Percentiles rank a stretch among this genome's conserved stretches.
Evolutionary conservation across 1,140 invertebrate species (phyloP).

Genomic region (Eriocheir sinensis): DNA sequence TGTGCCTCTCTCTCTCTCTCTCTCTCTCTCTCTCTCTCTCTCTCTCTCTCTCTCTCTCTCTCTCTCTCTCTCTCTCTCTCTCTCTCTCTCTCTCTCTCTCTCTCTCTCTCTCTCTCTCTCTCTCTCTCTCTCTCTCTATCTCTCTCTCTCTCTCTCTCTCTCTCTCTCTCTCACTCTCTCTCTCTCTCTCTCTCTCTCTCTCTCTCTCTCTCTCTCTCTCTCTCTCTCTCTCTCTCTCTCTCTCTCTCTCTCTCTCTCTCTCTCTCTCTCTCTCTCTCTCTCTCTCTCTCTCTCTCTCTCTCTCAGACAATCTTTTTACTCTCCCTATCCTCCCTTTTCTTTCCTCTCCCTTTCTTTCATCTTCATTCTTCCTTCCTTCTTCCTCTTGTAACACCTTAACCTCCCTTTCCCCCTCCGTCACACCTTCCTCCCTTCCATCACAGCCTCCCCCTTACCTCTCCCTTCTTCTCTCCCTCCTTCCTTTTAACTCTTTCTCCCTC

Average conservation of each 20-base stretch:
- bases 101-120: conserved; percentile 52
- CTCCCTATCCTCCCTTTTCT: background rate
- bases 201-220: background rate
- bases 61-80: conserved; percentile 23
- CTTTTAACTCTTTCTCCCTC: background rate
- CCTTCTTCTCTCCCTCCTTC: background rate
- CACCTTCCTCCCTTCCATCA: background rate
- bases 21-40: background rate
- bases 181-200: no score
- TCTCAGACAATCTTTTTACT: background rate
- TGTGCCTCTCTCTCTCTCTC: background rate
- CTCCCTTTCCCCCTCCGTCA: background rate
- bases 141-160: background rate
- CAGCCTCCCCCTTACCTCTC: background rate
- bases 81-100: background rate
- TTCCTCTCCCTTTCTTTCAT: background rate
- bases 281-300: background rate
- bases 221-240: conserved; percentile 26
- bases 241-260: conserved; percentile 50
- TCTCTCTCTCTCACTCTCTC: no score
- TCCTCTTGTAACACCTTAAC: background rate
- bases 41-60: conserved; percentile 39
- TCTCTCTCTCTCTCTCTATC: background rate
- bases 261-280: no score
- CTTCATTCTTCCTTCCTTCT: background rate